Evolutionary conservation across 2,888 invertebrate genomes (phyloP).

Genomic region (Tiliacea citrago): DNA sequence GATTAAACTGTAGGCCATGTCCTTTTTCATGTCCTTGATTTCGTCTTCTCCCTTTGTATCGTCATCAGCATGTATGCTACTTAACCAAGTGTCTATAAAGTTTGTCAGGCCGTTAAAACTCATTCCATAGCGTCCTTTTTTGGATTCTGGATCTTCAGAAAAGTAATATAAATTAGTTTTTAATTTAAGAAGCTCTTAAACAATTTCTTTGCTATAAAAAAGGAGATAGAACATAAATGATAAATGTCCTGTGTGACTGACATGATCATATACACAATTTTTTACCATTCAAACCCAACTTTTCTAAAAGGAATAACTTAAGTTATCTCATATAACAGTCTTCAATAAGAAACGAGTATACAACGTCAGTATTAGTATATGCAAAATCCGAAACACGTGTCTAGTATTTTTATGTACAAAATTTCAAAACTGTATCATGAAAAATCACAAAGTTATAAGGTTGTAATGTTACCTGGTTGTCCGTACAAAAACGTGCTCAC

Average conservation of each 20-base stretch:
- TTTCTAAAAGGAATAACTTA: not conserved
- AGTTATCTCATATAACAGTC: not conserved
- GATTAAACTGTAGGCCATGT: conserved; percentile 68
- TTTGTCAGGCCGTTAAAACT: conserved; percentile 64
- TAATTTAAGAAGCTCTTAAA: not conserved
- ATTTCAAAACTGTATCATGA: too few relatives aligned
- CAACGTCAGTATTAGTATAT: too few relatives aligned
- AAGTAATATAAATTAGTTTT: not conserved
- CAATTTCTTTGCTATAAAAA: not conserved
- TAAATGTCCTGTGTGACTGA: not conserved
- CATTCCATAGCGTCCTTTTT: conserved; percentile 31
- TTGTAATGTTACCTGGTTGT: too few relatives aligned
- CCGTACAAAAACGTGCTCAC: too few relatives aligned
- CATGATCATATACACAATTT: not conserved
- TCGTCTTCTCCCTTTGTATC: conserved; percentile 62
- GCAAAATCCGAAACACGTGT: too few relatives aligned
- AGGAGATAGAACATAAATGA: not conserved
- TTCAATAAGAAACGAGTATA: not conserved
- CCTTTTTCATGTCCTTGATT: conserved; percentile 68
- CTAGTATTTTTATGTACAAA: too few relatives aligned
- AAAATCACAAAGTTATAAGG: too few relatives aligned
- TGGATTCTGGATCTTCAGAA: conserved; percentile 5
- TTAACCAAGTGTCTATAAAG: conserved; percentile 70
- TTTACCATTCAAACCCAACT: not conserved
- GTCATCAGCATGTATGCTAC: conserved; percentile 64